These are phyloP conservation scores for Rhynchopsitta pachyrhyncha DNA, from an alignment of 2,113 vertebrate species.

Conservation along the genomic window DNA sequence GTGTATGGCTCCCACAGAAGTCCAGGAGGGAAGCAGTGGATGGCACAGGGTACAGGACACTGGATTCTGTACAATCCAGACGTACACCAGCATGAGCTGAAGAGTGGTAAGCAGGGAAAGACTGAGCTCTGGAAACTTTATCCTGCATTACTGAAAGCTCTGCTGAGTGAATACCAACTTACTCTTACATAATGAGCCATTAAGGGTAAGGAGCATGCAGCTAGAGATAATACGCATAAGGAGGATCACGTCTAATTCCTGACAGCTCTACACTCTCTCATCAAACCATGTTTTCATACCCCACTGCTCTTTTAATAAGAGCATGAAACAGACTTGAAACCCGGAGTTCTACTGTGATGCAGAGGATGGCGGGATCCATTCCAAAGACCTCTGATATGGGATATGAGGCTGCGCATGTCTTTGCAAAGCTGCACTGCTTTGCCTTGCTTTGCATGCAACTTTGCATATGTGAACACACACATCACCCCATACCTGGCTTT, in stretches of 20 bases:
- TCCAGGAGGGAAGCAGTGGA: neutral
- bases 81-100: neutral
- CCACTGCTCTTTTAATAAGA: neutral
- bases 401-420: neutral
- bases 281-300: neutral
- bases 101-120: neutral
- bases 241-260: constrained; percentile 47
- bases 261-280: neutral
- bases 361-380: neutral
- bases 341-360: neutral
- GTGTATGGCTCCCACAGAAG: neutral
- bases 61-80: neutral
- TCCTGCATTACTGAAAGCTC: neutral
- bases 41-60: fast-evolving
- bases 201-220: neutral
- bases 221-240: constrained; percentile 9
- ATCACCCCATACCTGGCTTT: neutral
- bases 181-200: constrained; percentile 21
- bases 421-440: neutral
- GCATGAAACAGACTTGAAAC: neutral
- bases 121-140: constrained; percentile 5
- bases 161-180: neutral
- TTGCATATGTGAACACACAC: neutral
- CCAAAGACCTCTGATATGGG: neutral
- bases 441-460: neutral